Evolutionary conservation across 30 jellyfish, hydroid and myxozoan species (phyloP), one percentile per base, ranked within the genome.

Genomic region (Rhopilema esculentum): DNA sequence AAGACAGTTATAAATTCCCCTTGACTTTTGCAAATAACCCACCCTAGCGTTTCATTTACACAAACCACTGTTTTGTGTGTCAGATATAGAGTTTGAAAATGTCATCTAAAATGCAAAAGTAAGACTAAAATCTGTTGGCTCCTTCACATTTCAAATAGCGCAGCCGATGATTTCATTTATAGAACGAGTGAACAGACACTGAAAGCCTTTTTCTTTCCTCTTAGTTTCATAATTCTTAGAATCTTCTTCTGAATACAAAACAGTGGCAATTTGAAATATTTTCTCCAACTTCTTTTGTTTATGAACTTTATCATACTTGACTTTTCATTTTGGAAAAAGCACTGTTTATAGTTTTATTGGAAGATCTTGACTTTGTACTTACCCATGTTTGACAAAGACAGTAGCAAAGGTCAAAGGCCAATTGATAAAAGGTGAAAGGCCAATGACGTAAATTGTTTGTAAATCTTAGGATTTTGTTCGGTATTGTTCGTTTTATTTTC

Each of bases 391-490:
- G 57, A 40, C 57, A 40, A 12, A 40, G 57, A 40, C 57, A 40
- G 57, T 40, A 40, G 57, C 57, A 40, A 40, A 40, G 57, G 57
- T 40, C 57, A 40, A 40, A 40, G 57, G 57, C 57, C 57, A 40
- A 40, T 40, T 40, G 12, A 40, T 40, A 12, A 40, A 12, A 40
- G 57, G 6, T 40, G 12, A 40, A 40, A 40, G 57, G 57, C 57
- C 57, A 40, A 40, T 40, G 77, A 21, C 51, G 30, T 66, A 32
- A 66, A 66, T 9, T 66, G 33, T 66, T 66, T 66, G 77, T 66
- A 66, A 66, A 66, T 66, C 77, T 66, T 66, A 66, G 77, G 77
- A 66, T 66, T 66, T 66, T 66, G 77, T 66, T 66, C 24, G 33
- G 23, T 66, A 66, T 23, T 66, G 77, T 23, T 27, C 77, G 32